Evolutionary conservation across 1,140 invertebrate species (phyloP).

Genomic region (Octopus bimaculoides): DNA sequence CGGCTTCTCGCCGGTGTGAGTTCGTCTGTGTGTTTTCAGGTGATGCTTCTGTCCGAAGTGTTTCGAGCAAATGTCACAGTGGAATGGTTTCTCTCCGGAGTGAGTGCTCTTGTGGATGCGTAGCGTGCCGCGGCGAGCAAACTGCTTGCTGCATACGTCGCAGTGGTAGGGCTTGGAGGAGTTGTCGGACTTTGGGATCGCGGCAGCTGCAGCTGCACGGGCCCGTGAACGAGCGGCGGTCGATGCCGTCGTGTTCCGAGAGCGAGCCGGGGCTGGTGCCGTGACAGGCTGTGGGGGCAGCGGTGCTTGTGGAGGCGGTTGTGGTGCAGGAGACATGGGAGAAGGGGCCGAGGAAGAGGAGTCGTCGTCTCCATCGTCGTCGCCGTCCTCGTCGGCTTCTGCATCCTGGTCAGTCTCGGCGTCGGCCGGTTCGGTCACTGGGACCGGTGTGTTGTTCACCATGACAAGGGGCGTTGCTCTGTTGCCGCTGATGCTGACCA

Average conservation of each 20-base stretch:
- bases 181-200: not conserved
- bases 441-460: not conserved
- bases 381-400: not conserved
- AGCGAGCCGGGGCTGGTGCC: not conserved
- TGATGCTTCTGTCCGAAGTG: conserved; percentile 19
- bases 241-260: not conserved
- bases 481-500: not conserved
- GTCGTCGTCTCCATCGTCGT: not conserved
- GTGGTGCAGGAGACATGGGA: not conserved
- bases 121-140: conserved; percentile 46
- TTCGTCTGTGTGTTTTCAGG: conserved; percentile 6
- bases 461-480: not conserved
- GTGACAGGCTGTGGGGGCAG: not conserved
- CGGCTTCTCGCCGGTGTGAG: conserved; percentile 11
- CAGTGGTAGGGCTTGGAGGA: conserved; percentile 7
- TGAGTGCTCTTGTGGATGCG: conserved; percentile 26
- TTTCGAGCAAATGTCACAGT: conserved; percentile 65
- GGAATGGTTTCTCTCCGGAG: conserved; percentile 30
- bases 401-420: not conserved
- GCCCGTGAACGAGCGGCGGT: not conserved
- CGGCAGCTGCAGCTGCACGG: not conserved
- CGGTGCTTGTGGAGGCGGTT: not conserved
- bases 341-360: not conserved
- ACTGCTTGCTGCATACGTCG: conserved; percentile 18
- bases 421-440: not conserved